phyloP scores from a whole-genome alignment of 2,888 invertebrate genomes.

The Oxyscelio sp. region DNA sequence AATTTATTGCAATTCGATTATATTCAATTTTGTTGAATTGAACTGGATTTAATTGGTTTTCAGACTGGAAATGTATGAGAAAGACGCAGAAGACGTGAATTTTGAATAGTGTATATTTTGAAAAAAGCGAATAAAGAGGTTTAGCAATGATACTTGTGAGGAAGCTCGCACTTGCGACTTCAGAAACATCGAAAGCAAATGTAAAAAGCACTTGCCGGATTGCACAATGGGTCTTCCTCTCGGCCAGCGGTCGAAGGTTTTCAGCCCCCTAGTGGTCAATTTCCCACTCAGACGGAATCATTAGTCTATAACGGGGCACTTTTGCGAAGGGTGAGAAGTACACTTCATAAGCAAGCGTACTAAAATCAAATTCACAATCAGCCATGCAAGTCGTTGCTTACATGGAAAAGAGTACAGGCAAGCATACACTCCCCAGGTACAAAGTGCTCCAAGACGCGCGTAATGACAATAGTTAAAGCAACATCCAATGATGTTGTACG shows the following conservation, averaged over 20 bases:
- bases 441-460: constrained; percentile 47
- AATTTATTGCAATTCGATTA: too few relatives aligned
- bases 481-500: constrained; percentile 28
- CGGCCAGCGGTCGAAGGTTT: constrained; percentile 82
- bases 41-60: too few relatives aligned
- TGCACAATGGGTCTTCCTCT: constrained; percentile 71
- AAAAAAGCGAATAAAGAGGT: too few relatives aligned
- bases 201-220: constrained; percentile 71
- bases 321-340: constrained; percentile 78
- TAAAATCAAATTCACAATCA: constrained; percentile 81
- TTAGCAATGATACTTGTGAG: constrained; percentile 17
- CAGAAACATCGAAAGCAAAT: constrained; percentile 67
- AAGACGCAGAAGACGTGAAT: too few relatives aligned
- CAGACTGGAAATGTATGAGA: too few relatives aligned
- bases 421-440: constrained; percentile 49
- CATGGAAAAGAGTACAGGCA: constrained; percentile 56
- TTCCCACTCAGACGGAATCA: constrained; percentile 88
- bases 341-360: constrained; percentile 80
- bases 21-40: too few relatives aligned
- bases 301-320: constrained; percentile 83
- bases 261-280: constrained; percentile 86
- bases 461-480: constrained; percentile 41
- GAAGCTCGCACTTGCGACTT: constrained; percentile 38
- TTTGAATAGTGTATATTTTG: too few relatives aligned
- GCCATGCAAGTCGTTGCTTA: constrained; percentile 70